These are phyloP conservation scores for Myiagra hebetior DNA, from an alignment of 2,113 vertebrate genomes.

Conservation along the genomic window DNA sequence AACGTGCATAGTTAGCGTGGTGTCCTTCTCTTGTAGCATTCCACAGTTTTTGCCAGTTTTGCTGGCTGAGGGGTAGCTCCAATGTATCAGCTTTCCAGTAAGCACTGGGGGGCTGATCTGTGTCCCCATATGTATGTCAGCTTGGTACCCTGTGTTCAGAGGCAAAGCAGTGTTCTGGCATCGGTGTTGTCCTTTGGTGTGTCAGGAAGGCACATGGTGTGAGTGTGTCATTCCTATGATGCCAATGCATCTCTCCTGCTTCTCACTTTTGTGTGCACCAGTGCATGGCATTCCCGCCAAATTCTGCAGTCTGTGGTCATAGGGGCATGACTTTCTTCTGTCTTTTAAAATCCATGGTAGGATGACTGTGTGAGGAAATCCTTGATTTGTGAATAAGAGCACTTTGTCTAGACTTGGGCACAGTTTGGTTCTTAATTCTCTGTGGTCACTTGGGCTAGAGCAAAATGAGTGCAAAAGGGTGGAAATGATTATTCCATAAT, in stretches of 20 bases:
- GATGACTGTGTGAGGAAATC: background rate
- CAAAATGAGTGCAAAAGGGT: background rate
- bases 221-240: fast-evolving
- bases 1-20: fast-evolving
- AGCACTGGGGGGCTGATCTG: background rate
- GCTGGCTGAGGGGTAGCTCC: background rate
- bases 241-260: background rate
- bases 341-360: background rate
- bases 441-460: background rate
- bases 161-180: background rate
- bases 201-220: background rate
- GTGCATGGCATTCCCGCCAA: background rate
- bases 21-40: background rate
- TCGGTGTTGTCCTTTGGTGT: background rate
- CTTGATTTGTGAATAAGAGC: background rate
- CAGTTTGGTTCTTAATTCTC: background rate
- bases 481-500: background rate
- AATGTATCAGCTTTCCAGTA: background rate
- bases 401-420: background rate
- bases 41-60: background rate
- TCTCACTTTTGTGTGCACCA: background rate
- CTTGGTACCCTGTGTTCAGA: background rate
- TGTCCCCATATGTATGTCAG: fast-evolving
- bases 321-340: background rate
- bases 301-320: background rate